Conservation (phyloP, 2,797 vertebrate genomes). For the Euthynnus affinis region DNA sequence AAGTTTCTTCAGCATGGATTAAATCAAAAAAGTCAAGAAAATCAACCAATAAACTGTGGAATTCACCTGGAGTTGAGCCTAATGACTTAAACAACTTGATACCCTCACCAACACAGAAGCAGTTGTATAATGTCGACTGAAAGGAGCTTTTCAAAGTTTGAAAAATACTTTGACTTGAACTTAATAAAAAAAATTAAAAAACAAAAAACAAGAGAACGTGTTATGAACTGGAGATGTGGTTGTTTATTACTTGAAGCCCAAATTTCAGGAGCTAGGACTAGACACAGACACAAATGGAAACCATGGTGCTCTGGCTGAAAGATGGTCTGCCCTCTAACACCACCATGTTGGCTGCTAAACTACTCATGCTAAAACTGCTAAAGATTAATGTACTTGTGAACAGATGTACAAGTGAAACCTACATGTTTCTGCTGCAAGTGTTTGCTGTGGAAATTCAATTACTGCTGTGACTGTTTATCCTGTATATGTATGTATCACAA, state of each 20-base stretch:
- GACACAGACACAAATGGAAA: slow-evolving; percentile 3
- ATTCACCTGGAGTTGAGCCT: not conserved
- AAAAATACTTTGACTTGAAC: too few species aligned
- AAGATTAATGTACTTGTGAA: slow-evolving; percentile 27
- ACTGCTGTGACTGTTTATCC: slow-evolving; percentile 44
- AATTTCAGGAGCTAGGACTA: not conserved
- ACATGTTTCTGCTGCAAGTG: slow-evolving; percentile 23
- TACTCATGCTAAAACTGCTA: not conserved
- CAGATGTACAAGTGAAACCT: slow-evolving; percentile 30
- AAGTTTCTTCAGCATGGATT: not conserved
- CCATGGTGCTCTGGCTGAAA: not conserved
- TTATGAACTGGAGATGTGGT: too few species aligned
- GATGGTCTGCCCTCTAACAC: not conserved
- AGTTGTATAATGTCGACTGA: too few species aligned
- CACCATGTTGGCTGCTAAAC: slow-evolving; percentile 11
- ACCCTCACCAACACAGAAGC: too few species aligned
- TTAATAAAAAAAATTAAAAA: too few species aligned
- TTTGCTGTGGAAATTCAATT: slow-evolving; percentile 35
- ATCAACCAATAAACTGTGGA: not conserved
- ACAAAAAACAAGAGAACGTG: too few species aligned
- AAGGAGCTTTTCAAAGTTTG: too few species aligned
- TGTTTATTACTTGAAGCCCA: not conserved
- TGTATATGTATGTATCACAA: slow-evolving; percentile 49
- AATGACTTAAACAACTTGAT: too few species aligned
- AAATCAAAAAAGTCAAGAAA: not conserved